Evolutionary conservation across 2,113 vertebrate genomes (phyloP).

Genomic region (Machaerirhynchus nigripectus): DNA sequence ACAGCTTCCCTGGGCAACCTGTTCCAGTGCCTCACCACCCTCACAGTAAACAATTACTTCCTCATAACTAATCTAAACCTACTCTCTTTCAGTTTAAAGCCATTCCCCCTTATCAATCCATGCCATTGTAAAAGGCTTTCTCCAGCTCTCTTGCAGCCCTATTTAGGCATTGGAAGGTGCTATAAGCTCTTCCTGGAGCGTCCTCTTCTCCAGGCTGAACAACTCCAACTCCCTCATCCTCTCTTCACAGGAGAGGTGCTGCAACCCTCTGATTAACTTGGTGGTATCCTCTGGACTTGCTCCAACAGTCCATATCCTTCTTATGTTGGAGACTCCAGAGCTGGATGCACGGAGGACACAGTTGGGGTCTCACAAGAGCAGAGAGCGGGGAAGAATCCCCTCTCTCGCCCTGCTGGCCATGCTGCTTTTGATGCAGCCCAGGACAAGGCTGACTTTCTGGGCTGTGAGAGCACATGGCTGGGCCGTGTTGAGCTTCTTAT

Average conservation of each 20-base stretch:
- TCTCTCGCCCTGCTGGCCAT: not conserved
- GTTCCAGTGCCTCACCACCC: fast-evolving
- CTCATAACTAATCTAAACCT: not conserved
- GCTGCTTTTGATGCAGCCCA: not conserved
- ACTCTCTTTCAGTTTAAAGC: not conserved
- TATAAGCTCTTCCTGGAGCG: not conserved
- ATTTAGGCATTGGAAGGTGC: not conserved
- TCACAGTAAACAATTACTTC: not conserved
- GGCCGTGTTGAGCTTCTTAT: not conserved
- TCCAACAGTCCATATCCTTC: not conserved
- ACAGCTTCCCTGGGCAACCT: not conserved
- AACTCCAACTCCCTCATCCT: not conserved
- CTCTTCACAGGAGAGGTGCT: not conserved
- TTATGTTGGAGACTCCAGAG: not conserved
- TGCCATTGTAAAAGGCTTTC: not conserved
- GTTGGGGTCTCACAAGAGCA: not conserved
- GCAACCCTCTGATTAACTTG: not conserved
- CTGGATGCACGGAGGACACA: fast-evolving
- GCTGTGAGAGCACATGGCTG: fast-evolving
- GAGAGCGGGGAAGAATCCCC: not conserved
- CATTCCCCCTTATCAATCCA: not conserved
- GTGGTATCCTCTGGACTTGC: not conserved
- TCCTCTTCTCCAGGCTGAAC: not conserved
- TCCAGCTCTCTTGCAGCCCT: not conserved
- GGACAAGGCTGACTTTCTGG: not conserved